Base-by-base conservation (phyloP, 1,140 invertebrate species). In the Cecropterus lyciades region DNA sequence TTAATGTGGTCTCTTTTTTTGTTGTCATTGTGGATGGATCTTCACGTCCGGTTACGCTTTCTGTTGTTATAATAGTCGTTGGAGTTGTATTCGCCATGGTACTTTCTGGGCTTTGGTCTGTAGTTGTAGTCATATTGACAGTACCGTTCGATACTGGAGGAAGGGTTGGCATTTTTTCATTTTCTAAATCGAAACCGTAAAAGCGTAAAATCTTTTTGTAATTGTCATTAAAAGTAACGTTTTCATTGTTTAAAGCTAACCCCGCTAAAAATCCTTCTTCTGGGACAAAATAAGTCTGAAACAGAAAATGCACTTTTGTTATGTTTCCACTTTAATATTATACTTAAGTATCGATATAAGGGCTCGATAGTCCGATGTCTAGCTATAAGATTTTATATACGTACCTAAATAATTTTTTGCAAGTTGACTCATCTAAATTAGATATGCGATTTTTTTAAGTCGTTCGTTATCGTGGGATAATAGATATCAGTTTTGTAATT, bases 231-330 rank as follows among this genome's bases (percentile, higher is more conserved):
- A 97, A 93, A 3, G 93, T 95, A 0, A 96, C 95, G 79, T 96
- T 96, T 72, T 96, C 95, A 48, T 95, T 95, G 80, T 95, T 97
- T 15, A 97, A 87, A 1, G 95, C 96, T 52, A 97, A 82, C 0
- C 96, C 96, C 6, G 95, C 95, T 0, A 97, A 88, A 62, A 97
- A 97, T 17, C 96, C 96, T 75, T 97, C 95, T 68, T 95, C 94
- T 0, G 95, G 95, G 63, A 96, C 95, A 57, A 97, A 95, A 80
- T 97, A 97, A 24, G 95, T 96, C 96, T 97, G 91, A 93, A 88
- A 93, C 65, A 27, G 55, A 63, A 68, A 37, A 37, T 7, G 7
- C 3, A 4, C 27, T 30, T n/a, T n/a, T n/a, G n/a, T n/a, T n/a
- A n/a, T n/a, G n/a, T n/a, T n/a, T n/a, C n/a, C n/a, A n/a, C n/a